phyloP scores from a whole-genome alignment of 2,113 vertebrate species.

The Chaetura pelagica region DNA sequence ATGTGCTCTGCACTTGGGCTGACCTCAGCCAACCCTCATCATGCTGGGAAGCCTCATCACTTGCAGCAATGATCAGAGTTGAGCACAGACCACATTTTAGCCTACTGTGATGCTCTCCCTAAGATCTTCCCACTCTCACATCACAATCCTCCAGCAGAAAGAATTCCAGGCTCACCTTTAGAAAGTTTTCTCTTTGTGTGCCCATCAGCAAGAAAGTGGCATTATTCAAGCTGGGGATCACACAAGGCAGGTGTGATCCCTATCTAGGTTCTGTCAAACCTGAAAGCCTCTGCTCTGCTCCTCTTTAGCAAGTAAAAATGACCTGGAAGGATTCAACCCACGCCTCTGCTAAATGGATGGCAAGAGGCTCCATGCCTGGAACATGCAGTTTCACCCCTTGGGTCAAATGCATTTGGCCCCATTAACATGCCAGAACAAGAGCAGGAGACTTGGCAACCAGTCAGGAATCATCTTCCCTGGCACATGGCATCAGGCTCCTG shows the following conservation, averaged over 20 bases:
- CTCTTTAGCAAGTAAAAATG: neutral
- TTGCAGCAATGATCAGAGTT: neutral
- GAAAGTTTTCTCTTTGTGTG: neutral
- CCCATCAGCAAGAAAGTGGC: neutral
- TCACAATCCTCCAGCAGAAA: neutral
- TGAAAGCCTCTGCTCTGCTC: neutral
- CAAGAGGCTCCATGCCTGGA: neutral
- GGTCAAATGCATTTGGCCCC: neutral
- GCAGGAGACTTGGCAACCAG: slow-evolving; percentile 36
- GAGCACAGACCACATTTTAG: neutral
- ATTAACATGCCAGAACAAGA: slow-evolving; percentile 41
- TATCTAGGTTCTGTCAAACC: neutral
- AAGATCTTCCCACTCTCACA: neutral
- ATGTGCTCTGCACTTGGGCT: neutral
- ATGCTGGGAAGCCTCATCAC: neutral
- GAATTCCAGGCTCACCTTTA: neutral
- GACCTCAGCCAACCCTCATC: neutral
- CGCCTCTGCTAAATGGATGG: neutral
- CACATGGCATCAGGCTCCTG: neutral
- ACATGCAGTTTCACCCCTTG: neutral
- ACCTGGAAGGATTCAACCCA: neutral
- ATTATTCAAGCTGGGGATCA: neutral
- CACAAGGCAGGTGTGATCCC: neutral
- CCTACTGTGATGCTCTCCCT: neutral
- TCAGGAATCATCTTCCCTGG: slow-evolving; percentile 39